Evolutionary conservation across 2,113 vertebrate genomes (phyloP).

Genomic region (Colinus virginianus): DNA sequence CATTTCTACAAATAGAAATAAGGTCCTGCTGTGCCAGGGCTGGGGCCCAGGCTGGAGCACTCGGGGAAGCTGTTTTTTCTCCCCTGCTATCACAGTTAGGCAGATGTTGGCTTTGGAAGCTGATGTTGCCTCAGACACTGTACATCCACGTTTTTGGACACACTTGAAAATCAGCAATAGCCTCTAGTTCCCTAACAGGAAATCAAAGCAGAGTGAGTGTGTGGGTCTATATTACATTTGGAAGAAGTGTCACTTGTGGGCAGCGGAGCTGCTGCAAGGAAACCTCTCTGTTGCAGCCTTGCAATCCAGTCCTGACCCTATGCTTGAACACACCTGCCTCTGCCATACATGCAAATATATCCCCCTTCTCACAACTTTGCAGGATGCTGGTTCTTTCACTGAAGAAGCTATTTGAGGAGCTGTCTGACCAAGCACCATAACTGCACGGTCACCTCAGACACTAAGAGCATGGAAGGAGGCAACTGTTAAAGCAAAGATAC

Average conservation of each 20-base stretch:
- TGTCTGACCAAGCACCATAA: background rate
- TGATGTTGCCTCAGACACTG: background rate
- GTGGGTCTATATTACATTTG: background rate
- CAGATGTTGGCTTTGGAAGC: background rate
- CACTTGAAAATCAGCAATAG: background rate
- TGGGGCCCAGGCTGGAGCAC: background rate
- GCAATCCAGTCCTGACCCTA: background rate
- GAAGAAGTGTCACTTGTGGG: background rate
- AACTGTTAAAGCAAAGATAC: background rate
- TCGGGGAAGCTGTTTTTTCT: background rate
- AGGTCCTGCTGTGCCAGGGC: background rate
- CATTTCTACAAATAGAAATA: background rate
- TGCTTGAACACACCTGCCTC: background rate
- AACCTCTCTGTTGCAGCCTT: background rate
- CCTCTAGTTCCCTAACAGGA: background rate
- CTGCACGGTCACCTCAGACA: background rate
- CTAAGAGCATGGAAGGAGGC: background rate
- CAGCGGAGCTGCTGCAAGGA: background rate
- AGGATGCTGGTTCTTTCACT: fast-evolving
- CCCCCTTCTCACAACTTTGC: background rate
- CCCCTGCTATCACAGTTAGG: background rate
- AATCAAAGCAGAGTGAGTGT: background rate
- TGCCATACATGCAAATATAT: background rate
- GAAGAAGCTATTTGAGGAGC: background rate
- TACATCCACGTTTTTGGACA: background rate